Percentiles rank a stretch among this genome's conserved stretches.
These are phyloP conservation scores for Manis pentadactyla DNA, from an alignment of 2,797 vertebrate genomes.

Conservation along the genomic window DNA sequence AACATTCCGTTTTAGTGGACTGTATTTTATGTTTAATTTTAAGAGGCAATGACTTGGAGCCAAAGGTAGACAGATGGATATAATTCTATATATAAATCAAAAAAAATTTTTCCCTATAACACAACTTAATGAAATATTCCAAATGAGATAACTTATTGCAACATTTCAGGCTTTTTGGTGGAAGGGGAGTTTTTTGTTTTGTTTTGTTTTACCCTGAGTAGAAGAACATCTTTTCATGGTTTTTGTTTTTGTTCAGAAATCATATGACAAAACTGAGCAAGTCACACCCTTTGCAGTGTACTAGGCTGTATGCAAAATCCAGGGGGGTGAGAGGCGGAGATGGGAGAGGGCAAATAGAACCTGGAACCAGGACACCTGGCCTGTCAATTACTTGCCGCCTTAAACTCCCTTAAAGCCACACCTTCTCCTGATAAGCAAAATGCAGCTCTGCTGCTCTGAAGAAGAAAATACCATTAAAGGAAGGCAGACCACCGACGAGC, in stretches of 20 bases:
- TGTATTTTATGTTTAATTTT: slow-evolving; percentile 81
- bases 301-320: slow-evolving; percentile 70
- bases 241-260: slow-evolving; percentile 79
- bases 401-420: neutral
- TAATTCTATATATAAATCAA: slow-evolving; percentile 84
- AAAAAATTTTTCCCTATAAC: slow-evolving; percentile 79
- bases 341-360: slow-evolving; percentile 22
- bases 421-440: slow-evolving; percentile 49
- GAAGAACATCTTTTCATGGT: slow-evolving; percentile 74
- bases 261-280: slow-evolving; percentile 64
- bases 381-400: slow-evolving; percentile 9
- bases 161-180: slow-evolving; percentile 90
- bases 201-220: slow-evolving; percentile 89
- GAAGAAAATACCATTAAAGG: slow-evolving; percentile 24
- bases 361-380: slow-evolving; percentile 43
- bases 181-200: slow-evolving; percentile 86
- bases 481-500: slow-evolving; percentile 30
- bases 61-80: slow-evolving; percentile 85
- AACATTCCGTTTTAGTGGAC: slow-evolving; percentile 67
- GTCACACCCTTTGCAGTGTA: slow-evolving; percentile 77
- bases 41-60: slow-evolving; percentile 83
- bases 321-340: neutral
- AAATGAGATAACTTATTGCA: slow-evolving; percentile 88
- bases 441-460: slow-evolving; percentile 58
- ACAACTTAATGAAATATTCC: slow-evolving; percentile 88